Conservation (phyloP, 2,888 invertebrate genomes). For the Euproctis similis region DNA sequence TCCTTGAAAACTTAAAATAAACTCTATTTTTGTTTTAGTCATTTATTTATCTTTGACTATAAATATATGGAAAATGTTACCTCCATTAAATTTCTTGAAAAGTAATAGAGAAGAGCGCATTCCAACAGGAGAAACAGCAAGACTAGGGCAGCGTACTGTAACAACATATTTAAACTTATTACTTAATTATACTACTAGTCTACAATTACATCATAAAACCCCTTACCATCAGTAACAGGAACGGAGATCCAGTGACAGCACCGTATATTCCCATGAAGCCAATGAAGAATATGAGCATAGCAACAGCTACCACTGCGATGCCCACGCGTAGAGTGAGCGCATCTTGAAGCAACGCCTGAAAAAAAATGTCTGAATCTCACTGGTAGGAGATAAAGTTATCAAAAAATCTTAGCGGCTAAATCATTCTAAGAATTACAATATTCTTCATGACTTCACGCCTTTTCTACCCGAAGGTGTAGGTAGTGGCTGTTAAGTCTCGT, state of each 20-base stretch:
- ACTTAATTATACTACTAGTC: too few species aligned
- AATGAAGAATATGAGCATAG: slow-evolving; percentile 42
- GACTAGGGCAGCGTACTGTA: slow-evolving; percentile 53
- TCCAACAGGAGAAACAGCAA: slow-evolving; percentile 51
- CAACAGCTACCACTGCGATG: slow-evolving; percentile 27
- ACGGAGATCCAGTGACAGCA: slow-evolving; percentile 43
- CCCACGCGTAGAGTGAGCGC: slow-evolving; percentile 38
- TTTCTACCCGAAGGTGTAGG: too few species aligned
- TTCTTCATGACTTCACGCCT: too few species aligned
- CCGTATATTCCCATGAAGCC: slow-evolving; percentile 58
- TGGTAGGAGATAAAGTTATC: too few species aligned
- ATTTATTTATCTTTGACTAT: neutral
- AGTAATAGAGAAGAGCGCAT: slow-evolving; percentile 53
- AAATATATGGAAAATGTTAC: slow-evolving; percentile 8
- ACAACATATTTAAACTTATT: too few species aligned
- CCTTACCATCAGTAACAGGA: slow-evolving; percentile 56
- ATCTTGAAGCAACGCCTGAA: slow-evolving; percentile 43
- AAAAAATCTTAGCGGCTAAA: too few species aligned
- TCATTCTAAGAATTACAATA: too few species aligned
- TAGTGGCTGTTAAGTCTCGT: too few species aligned
- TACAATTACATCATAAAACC: too few species aligned
- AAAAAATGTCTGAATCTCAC: too few species aligned
- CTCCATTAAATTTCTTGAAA: slow-evolving; percentile 36
- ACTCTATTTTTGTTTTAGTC: neutral
- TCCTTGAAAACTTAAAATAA: too few species aligned